These are phyloP conservation scores for Echinometra lucunter DNA, from an alignment of 53 echinoderm and acorn worm genomes.

Conservation along the genomic window DNA sequence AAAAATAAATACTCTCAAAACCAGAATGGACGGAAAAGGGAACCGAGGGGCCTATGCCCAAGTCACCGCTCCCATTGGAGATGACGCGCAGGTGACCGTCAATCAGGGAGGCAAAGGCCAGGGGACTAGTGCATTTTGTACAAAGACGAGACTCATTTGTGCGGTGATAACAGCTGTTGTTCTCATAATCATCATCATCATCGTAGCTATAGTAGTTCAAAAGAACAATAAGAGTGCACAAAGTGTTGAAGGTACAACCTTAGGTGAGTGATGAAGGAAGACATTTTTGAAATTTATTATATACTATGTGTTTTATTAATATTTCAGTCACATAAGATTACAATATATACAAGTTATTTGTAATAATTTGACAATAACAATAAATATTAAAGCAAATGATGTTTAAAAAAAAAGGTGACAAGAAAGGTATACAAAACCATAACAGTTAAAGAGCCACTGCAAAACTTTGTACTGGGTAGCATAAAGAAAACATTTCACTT, in stretches of 20 bases:
- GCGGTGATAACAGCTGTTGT: background rate
- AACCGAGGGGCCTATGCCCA: background rate
- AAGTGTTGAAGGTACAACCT: background rate
- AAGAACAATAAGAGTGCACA: background rate
- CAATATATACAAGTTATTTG: too few species aligned
- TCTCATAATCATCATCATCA: background rate
- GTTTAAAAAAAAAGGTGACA: too few species aligned
- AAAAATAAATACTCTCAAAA: background rate
- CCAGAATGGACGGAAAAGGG: background rate
- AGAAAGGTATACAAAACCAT: too few species aligned
- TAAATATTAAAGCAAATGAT: too few species aligned
- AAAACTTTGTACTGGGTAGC: too few species aligned
- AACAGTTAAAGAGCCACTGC: too few species aligned
- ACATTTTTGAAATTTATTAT: too few species aligned
- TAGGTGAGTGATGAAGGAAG: background rate
- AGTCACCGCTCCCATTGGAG: constrained; percentile 4
- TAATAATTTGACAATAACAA: too few species aligned
- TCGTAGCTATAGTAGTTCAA: background rate
- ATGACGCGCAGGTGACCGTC: background rate
- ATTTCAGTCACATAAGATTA: too few species aligned
- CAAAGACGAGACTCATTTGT: background rate
- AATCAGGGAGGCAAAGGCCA: background rate
- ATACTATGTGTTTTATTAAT: too few species aligned
- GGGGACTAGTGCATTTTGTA: background rate
- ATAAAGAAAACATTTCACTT: too few species aligned